Evolutionary conservation across 1,140 invertebrate species (phyloP).

Genomic region (Brachionus angularis): DNA sequence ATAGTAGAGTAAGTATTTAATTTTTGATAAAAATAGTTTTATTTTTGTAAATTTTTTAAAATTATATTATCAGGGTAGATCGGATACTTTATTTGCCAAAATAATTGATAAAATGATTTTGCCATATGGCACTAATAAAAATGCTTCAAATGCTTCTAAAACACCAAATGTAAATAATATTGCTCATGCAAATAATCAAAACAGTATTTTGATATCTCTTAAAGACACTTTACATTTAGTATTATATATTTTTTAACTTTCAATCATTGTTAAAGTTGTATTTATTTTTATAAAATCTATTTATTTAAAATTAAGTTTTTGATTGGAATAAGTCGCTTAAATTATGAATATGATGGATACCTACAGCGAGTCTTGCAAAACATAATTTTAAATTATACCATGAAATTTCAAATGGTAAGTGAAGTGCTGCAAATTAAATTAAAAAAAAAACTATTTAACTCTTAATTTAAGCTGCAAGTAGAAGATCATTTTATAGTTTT

Average conservation of each 20-base stretch:
- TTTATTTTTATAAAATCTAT: background rate
- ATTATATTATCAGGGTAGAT: constrained; percentile 21
- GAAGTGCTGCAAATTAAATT: background rate
- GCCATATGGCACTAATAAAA: constrained; percentile 1
- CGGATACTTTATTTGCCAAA: constrained; percentile 34
- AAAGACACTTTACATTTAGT: constrained; percentile 38
- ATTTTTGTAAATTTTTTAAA: background rate
- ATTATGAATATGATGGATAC: constrained; percentile 43
- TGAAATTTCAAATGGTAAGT: constrained; percentile 41
- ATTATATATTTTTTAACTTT: background rate
- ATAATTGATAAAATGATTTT: constrained; percentile 38
- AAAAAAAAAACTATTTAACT: background rate
- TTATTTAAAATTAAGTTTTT: constrained; percentile 15
- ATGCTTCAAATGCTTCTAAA: background rate
- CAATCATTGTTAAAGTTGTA: no score
- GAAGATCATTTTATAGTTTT: constrained; percentile 39
- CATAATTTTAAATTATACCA: constrained; percentile 22
- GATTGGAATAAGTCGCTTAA: constrained; percentile 23
- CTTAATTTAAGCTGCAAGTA: constrained; percentile 6
- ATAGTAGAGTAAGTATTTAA: constrained; percentile 12
- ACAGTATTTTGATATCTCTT: constrained; percentile 30
- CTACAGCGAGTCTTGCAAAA: constrained; percentile 36
- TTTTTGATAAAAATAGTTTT: background rate
- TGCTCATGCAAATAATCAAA: constrained; percentile 17
- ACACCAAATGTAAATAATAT: background rate